These are phyloP conservation scores for Pyrgilauda ruficollis DNA, from an alignment of 2,113 vertebrate species.

Conservation along the genomic window DNA sequence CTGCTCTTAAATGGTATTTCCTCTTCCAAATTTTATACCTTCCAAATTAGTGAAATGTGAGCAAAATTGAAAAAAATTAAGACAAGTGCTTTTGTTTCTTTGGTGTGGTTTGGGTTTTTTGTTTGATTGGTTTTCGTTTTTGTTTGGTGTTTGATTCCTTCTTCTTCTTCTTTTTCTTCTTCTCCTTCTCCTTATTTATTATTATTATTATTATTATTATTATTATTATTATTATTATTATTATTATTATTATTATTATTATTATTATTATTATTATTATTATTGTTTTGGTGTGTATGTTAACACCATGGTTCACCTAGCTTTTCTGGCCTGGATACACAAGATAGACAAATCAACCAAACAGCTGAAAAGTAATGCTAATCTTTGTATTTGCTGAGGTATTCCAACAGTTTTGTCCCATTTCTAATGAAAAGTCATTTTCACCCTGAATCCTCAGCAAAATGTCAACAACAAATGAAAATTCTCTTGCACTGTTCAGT, in stretches of 20 bases:
- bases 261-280: not conserved
- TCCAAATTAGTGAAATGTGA: not conserved
- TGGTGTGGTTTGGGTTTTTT: not conserved
- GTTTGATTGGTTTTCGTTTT: not conserved
- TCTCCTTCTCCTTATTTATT: not conserved
- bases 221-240: not conserved
- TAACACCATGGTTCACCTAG: accelerated
- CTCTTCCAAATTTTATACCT: not conserved
- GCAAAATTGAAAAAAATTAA: not conserved
- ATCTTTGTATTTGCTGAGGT: not conserved
- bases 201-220: not conserved
- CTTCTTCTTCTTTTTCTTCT: too few species aligned
- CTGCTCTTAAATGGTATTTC: not conserved
- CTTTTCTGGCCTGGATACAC: not conserved
- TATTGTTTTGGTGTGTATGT: not conserved
- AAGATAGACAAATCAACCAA: not conserved
- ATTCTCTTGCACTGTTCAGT: not conserved
- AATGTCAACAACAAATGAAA: not conserved
- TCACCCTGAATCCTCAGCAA: not conserved
- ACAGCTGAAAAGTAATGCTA: not conserved
- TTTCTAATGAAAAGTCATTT: not conserved
- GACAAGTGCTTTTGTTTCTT: accelerated
- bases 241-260: not conserved
- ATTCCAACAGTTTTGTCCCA: not conserved
- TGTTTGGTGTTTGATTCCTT: too few species aligned